Base-by-base conservation (phyloP, 2,113 vertebrate genomes). In the Accipiter cooperii region DNA sequence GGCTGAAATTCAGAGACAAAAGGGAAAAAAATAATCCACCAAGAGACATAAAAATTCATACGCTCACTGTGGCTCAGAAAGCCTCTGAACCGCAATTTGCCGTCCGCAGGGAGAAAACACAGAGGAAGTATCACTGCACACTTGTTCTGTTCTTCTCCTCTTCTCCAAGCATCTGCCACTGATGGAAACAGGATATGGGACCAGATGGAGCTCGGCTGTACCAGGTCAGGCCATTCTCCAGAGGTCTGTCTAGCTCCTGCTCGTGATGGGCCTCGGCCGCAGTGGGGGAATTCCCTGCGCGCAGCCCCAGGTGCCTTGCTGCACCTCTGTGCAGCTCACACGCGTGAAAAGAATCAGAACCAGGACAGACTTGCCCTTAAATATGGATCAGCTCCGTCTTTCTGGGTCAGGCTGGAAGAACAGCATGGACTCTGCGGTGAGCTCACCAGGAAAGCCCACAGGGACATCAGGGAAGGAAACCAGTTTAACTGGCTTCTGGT, bases 361-460 rank as follows among this genome's bases (percentile, higher is more conserved):
- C 93, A 96, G 96, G 96, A 81, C 94, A 93, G 60, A 21, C 60
- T 24, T 61, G 17, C 60, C 92, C 87, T 78, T 42, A 80, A 93
- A 70, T 38, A 63, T 17, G 77, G 94, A 84, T 63, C 75, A 83
- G 81, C 83, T 76, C 34, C 0, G 2, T 11, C 61, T 94, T 96
- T 93, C 90, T 89, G 92, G 96, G 96, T 89, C 94, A 91, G 70
- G 87, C 77, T 79, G 87, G 51, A 87, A 89, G 82, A 90, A 78
- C n/a, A 46, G 84, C 51, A 38, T 0, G 1, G 61, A 54, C 73
- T 26, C 44, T 20, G 28, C 5, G 6, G 55, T 42, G 74, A 91
- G 90, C 78, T 89, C 69, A 71, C 60, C 65, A 28, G 31, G 24
- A 81, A 57, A 91, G n/a, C 42, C 74, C 88, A 33, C 3, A 33